phyloP scores from a whole-genome alignment of 2,113 vertebrate species.

The Colistium nudipinnis region DNA sequence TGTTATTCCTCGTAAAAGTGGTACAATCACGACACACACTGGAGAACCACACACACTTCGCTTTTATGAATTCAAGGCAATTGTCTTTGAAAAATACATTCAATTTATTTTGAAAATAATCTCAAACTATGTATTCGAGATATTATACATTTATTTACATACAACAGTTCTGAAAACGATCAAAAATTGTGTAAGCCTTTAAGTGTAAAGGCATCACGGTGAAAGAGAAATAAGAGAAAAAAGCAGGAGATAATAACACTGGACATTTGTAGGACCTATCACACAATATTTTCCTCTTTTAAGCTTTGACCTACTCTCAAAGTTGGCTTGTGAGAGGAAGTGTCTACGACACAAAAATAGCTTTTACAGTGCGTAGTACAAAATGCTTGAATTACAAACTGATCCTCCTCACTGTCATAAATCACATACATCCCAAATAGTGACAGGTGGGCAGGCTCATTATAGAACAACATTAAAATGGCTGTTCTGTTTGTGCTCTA shows the following conservation, averaged over 20 bases:
- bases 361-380: not conserved
- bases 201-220: not conserved
- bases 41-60: not conserved
- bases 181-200: conserved; percentile 5
- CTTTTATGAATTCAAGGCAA: not conserved
- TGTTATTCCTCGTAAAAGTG: not conserved
- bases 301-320: conserved; percentile 19
- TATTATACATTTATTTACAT: not conserved
- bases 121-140: not conserved
- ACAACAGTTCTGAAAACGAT: not conserved
- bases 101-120: not conserved
- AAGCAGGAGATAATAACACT: conserved; percentile 25
- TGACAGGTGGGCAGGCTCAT: not conserved
- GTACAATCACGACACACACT: conserved; percentile 30
- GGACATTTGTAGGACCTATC: conserved; percentile 3
- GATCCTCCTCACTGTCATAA: not conserved
- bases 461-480: not conserved
- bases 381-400: not conserved
- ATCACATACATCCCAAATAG: not conserved
- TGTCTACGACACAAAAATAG: not conserved
- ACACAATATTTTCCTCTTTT: conserved; percentile 39
- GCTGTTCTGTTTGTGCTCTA: not conserved
- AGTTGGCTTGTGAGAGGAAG: conserved; percentile 47
- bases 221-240: conserved; percentile 4
- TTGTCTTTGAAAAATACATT: not conserved